Evolutionary conservation across 2,797 vertebrate species (phyloP), one percentile per base, ranked within the genome.

Genomic region (Nothura maculosa): DNA sequence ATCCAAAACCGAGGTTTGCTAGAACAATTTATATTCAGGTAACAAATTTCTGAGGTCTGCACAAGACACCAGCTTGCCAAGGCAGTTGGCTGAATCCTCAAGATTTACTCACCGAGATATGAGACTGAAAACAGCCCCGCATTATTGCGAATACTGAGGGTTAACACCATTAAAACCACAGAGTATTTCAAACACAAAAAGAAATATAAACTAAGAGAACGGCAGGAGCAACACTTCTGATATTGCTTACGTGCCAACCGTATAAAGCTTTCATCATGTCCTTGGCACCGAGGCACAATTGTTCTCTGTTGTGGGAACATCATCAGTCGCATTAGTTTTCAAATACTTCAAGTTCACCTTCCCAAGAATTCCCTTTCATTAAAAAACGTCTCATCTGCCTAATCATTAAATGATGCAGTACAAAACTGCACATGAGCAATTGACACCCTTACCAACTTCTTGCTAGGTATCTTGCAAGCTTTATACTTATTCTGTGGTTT

Each of bases 211-310:
- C 16, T 20, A 73, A 18, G 28, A 10, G 5, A 18, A 87, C 30
- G n/a, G 22, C 22, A 74, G 24, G 10, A 76, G 1, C 18, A 55
- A 0, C 43, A 60, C 25, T 63, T 58, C 57, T 16, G 36, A 12
- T 1, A 36, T 3, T n/a, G 20, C 47, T 67, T 24, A 2, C 15
- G 12, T 3, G 10, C 27, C 7, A 0, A 9, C 16, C 16, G n/a
- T 9, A 1, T 16, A 68, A 47, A 76, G 52, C 28, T 32, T 25
- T 79, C 70, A 25, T 20, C 62, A 48, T 34, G 27, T n/a, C 13
- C 11, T 67, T 69, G 32, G 50, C 69, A 7, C 18, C 4, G 16
- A 84, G 47, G 34, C 67, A 77, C 77, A 38, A 2, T 6, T 20
- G 15, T 10, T 81, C 43, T 70, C 43, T 79, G 9, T 4, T 74